Percentiles rank a stretch among this genome's conserved stretches.
These are phyloP conservation scores for Hypomecis atomaria DNA, from an alignment of 2,888 invertebrate species.

Conservation along the genomic window DNA sequence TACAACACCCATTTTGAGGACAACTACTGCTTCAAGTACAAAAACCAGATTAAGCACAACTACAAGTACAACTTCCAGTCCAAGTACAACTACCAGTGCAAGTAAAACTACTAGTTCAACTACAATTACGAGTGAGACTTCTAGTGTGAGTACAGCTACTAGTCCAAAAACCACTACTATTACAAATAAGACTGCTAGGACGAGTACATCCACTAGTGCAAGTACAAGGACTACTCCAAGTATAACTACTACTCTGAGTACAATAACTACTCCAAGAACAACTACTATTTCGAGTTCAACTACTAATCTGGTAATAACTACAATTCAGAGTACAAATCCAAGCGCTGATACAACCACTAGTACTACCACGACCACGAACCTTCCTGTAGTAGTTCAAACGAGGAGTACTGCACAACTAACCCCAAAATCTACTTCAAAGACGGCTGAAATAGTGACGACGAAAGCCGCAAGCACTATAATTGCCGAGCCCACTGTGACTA, in stretches of 20 bases:
- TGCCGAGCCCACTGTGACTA: too few species aligned
- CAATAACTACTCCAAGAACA: not conserved
- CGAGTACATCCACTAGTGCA: slow-evolving; percentile 1
- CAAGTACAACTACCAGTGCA: slow-evolving; percentile 5
- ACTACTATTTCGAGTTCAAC: not conserved
- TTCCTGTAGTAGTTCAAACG: not conserved
- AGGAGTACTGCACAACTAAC: slow-evolving; percentile 14
- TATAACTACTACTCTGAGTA: not conserved
- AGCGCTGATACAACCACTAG: not conserved
- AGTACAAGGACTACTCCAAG: slow-evolving; percentile 1
- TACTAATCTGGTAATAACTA: slow-evolving; percentile 12
- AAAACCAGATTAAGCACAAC: slow-evolving; percentile 7
- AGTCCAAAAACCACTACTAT: slow-evolving; percentile 8
- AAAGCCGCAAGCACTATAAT: not conserved
- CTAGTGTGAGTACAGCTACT: slow-evolving; percentile 5
- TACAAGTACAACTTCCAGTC: not conserved
- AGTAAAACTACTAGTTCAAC: slow-evolving; percentile 5
- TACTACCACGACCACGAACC: slow-evolving; percentile 8
- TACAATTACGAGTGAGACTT: not conserved
- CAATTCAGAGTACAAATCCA: not conserved
- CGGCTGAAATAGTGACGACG: slow-evolving; percentile 4
- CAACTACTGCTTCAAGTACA: not conserved
- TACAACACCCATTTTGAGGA: slow-evolving; percentile 6
- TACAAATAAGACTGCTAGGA: not conserved
- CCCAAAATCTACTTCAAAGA: slow-evolving; percentile 7